These are phyloP conservation scores for Heliangelus exortis DNA, from an alignment of 2,797 vertebrate genomes.

Conservation along the genomic window DNA sequence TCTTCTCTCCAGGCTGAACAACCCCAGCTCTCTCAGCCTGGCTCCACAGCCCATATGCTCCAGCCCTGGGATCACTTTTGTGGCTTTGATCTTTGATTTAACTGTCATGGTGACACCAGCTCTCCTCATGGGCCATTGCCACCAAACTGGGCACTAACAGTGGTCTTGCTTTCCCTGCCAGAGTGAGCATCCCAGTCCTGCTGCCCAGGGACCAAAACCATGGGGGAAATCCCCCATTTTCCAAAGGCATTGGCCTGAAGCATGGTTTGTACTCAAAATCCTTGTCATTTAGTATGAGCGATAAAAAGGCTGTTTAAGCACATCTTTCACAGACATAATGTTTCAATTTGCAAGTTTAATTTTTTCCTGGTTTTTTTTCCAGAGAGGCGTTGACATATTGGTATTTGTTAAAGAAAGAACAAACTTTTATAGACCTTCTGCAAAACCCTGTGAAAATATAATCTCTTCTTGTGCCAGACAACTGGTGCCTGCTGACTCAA, in stretches of 20 bases:
- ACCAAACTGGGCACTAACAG: background rate
- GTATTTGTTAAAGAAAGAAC: constrained; percentile 62
- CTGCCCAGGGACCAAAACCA: background rate
- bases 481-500: constrained; percentile 78
- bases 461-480: constrained; percentile 75
- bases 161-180: background rate
- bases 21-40: too few species aligned
- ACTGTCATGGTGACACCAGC: background rate
- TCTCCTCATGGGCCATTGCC: background rate
- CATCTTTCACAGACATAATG: constrained; percentile 11
- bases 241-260: background rate
- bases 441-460: constrained; percentile 73
- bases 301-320: background rate
- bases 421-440: constrained; percentile 76
- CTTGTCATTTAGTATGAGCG: background rate
- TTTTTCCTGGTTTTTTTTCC: background rate
- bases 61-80: too few species aligned
- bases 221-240: background rate
- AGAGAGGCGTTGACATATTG: background rate
- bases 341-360: constrained; percentile 62
- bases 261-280: background rate
- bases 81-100: too few species aligned
- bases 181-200: fast-evolving
- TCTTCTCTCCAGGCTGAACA: too few species aligned
- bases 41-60: too few species aligned